Evolutionary conservation across 1,140 invertebrate genomes (phyloP), one percentile per base, ranked within the genome.

Genomic region (Trinorchestia longiramus): DNA sequence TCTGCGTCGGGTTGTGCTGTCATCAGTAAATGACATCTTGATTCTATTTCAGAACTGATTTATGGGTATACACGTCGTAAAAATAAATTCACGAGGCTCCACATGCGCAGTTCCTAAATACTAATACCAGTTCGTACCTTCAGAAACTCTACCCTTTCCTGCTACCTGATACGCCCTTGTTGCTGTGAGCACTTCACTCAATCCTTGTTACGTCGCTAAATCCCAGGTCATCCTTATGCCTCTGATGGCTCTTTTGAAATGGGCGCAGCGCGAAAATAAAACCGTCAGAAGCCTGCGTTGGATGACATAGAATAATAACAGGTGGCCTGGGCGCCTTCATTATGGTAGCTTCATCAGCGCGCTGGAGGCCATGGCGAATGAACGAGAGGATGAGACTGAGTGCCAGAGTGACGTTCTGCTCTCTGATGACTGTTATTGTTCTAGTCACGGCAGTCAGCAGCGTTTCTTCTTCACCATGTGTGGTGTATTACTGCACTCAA

Each of bases 261-360:
- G 62, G 28, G 62, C 62, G 62, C 62, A 36, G 62, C 62, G 15
- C 28, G 62, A 77, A 77, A 77, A 77, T 77, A 77, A 77, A 77
- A 77, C 62, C 62, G 62, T 77, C 62, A 90, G 88, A 41, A 41
- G 41, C 43, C 88, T 90, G 88, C 43, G 88, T 36, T 90, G 88
- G 88, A 90, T 90, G 88, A 90, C 88, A 90, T 90, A 90, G 88
- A 90, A 90, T 90, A 90, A 90, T 90, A 90, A 90, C 88, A 42
- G 88, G 88, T 41, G 88, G 88, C 41, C 88, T 43, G 11, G 41
- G 43, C 41, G n/a, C 43, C 88, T 90, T 90, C 41, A 90, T 43
- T 90, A 90, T 90, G 88, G 43, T 3, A 90, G 88, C 88, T 90
- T 90, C 88, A 90, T 90, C 88, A 90, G 41, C 43, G 43, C 88